These are phyloP conservation scores for Puffinus mauretanicus DNA, from an alignment of 2,113 vertebrate species.

Conservation along the genomic window DNA sequence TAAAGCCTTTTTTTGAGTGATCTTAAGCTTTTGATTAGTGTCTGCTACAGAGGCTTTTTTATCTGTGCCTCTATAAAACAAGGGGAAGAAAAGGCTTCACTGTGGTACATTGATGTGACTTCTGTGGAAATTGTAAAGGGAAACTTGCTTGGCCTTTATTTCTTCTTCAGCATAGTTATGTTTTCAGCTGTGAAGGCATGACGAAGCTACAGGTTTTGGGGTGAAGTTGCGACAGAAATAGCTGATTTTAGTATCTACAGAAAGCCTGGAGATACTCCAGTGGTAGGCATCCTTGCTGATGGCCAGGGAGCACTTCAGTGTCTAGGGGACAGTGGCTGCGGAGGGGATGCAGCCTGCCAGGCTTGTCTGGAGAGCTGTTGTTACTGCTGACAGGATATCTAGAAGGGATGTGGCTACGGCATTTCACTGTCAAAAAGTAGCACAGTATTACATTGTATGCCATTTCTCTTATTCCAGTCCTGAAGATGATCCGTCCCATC, in stretches of 20 bases:
- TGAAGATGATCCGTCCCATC: not conserved
- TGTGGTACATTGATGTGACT: not conserved
- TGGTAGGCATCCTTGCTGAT: not conserved
- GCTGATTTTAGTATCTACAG: not conserved
- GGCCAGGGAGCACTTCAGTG: not conserved
- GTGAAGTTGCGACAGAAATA: conserved; percentile 24
- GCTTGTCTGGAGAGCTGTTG: not conserved
- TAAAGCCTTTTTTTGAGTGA: not conserved
- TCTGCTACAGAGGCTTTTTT: not conserved
- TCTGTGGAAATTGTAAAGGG: conserved; percentile 17
- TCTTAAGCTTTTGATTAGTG: not conserved
- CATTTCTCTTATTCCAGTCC: not conserved
- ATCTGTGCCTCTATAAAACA: not conserved
- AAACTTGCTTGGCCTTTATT: conserved; percentile 10
- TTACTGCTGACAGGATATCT: not conserved
- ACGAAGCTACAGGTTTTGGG: not conserved
- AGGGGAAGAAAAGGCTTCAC: not conserved
- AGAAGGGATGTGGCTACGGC: not conserved
- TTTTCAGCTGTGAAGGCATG: conserved; percentile 26
- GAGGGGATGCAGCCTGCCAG: not conserved
- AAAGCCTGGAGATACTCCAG: not conserved
- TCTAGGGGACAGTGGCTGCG: not conserved
- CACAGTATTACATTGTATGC: fast-evolving
- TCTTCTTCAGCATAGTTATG: not conserved
- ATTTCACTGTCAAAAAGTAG: not conserved